Evolutionary conservation across 2,797 vertebrate genomes (phyloP).

Genomic region (Macrochelys suwanniensis): DNA sequence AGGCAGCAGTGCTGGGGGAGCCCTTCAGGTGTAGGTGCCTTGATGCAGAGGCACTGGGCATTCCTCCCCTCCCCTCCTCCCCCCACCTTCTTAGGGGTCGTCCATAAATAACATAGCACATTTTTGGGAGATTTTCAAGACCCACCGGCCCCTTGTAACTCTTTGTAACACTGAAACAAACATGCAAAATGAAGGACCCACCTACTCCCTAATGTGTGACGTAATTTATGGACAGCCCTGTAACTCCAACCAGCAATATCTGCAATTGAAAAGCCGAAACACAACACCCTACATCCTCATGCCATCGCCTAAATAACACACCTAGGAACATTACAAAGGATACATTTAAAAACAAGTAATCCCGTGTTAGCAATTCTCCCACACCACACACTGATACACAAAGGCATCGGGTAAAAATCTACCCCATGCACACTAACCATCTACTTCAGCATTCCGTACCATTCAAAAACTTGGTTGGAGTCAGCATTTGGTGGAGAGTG

Average conservation of each 20-base stretch:
- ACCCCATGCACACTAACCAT: neutral
- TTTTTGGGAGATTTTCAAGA: neutral
- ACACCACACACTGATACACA: constrained; percentile 17
- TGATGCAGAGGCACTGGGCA: accelerated
- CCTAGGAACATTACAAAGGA: neutral
- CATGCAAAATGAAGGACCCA: neutral
- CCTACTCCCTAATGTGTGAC: neutral
- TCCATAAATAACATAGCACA: neutral
- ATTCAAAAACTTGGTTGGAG: neutral
- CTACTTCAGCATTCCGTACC: neutral
- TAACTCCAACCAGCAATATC: neutral
- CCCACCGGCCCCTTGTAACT: neutral
- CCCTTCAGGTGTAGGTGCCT: neutral
- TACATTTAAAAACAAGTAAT: constrained; percentile 17
- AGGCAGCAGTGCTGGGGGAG: neutral
- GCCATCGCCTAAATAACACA: constrained; percentile 31
- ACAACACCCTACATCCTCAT: neutral
- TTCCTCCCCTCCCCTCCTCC: neutral
- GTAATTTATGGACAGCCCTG: neutral
- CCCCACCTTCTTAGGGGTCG: neutral
- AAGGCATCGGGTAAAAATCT: constrained; percentile 30
- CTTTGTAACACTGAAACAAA: neutral
- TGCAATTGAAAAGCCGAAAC: neutral
- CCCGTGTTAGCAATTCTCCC: neutral
- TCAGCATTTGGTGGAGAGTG: constrained; percentile 32